Base-by-base conservation (phyloP, 2,888 invertebrate genomes). In the Anticlea derivata region DNA sequence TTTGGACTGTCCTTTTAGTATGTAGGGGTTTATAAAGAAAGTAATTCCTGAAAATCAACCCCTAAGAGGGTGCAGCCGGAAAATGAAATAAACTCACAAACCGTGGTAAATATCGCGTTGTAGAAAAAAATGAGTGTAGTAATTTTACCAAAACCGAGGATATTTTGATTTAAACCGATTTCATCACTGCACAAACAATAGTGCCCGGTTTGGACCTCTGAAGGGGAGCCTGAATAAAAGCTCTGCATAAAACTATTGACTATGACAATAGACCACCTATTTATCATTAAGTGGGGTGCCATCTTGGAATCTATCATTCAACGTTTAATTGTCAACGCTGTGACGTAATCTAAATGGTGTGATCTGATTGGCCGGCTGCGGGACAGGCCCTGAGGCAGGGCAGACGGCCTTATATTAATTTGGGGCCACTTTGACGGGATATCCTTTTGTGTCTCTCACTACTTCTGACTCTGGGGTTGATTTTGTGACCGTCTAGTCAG, bases 351-450 rank as follows among this genome's bases (percentile, higher is more conserved):
- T 12, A 39, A 60, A 63, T 33, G 57, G 55, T 17, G 66, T 43
- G 55, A 45, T 63, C 55, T 70, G 68, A 86, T 86, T 87, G 87
- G 86, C 61, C 47, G 31, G 35, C 8, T 17, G 50, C 37, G 41
- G 45, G 45, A 39, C 40, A 12, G 8, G 27, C 31, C 11, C 7
- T 11, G 26, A 39, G 12, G 27, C 17, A 20, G 7, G 23, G 7
- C 13, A 33, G 8, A 37, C 29, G 75, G 23, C 31, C 34, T 27
- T 22, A 23, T 38, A 27, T 78, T 78, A 76, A 79, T 79, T 82
- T 38, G 68, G 77, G 75, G 75, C 78, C 79, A 83, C 80, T 83
- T 92, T 84, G 83, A 80, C 80, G 80, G 85, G 88, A 91, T 91
- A 86, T 85, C 82, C 84, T 80, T 79, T 91, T 92, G 88, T 86